A percentile compares a stretch with the other conserved stretches of the same genome.
phyloP scores from a whole-genome alignment of 2,797 vertebrate genomes.

The Pseudotriccus pelzelni region DNA sequence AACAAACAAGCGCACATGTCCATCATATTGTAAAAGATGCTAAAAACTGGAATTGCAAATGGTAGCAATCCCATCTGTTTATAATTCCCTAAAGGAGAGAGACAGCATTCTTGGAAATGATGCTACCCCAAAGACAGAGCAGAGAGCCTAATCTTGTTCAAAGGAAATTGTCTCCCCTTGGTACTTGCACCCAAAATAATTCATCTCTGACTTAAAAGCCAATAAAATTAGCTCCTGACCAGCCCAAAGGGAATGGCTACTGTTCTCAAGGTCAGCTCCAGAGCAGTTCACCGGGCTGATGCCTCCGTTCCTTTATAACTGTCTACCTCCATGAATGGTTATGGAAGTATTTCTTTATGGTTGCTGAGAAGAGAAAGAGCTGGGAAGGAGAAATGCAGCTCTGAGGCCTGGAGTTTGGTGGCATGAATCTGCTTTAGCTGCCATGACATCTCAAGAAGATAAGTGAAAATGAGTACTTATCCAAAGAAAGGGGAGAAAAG shows the following conservation, averaged over 20 bases:
- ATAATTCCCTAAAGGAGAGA: not conserved
- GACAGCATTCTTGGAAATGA: not conserved
- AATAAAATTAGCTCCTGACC: not conserved
- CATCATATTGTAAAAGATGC: not conserved
- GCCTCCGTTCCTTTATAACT: rapidly evolving
- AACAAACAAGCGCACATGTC: not conserved
- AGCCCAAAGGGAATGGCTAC: not conserved
- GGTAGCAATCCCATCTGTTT: not conserved
- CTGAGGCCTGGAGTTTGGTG: not conserved
- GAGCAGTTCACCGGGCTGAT: not conserved
- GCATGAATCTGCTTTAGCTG: not conserved
- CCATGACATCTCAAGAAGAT: not conserved
- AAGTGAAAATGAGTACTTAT: not conserved
- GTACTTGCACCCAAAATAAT: not conserved
- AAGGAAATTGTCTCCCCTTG: not conserved
- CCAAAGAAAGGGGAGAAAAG: not conserved
- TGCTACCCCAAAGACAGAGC: not conserved
- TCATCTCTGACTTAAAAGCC: not conserved
- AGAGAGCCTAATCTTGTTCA: not conserved
- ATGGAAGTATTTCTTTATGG: not conserved
- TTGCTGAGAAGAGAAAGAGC: not conserved
- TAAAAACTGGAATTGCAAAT: not conserved
- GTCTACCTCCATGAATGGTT: not conserved
- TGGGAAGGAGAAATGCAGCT: not conserved
- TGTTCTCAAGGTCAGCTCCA: not conserved